Conservation (phyloP, 2,888 invertebrate genomes). For the Neria commutata region DNA sequence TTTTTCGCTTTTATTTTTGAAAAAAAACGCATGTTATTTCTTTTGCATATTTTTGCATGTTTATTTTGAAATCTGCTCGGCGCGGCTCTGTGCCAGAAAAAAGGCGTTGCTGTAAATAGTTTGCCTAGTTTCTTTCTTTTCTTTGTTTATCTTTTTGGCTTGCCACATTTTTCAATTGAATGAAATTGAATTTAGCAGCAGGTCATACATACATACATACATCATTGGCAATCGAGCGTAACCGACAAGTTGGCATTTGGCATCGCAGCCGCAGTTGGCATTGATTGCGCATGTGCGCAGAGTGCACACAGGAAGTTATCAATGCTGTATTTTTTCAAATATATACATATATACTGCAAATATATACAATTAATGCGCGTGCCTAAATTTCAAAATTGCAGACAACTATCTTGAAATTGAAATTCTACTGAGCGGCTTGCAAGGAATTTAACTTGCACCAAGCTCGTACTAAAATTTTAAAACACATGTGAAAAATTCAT, state of each 20-base stretch:
- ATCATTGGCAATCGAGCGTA: constrained; percentile 23
- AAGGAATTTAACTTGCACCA: too few relatives aligned
- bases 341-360: too few relatives aligned
- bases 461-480: too few relatives aligned
- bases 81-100: not conserved
- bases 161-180: not conserved
- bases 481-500: too few relatives aligned
- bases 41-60: not conserved
- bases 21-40: not conserved
- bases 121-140: constrained; percentile 40
- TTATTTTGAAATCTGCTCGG: too few relatives aligned
- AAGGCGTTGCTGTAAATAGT: not conserved
- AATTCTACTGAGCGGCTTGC: too few relatives aligned
- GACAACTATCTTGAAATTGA: too few relatives aligned
- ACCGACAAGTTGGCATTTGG: constrained; percentile 14
- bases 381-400: too few relatives aligned
- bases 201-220: constrained; percentile 16
- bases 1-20: not conserved
- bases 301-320: too few relatives aligned
- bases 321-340: too few relatives aligned
- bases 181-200: constrained; percentile 7
- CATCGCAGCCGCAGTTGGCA: not conserved
- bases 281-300: too few relatives aligned
- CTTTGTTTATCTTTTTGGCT: not conserved
- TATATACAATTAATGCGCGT: too few relatives aligned